Percentiles rank a stretch among this genome's conserved stretches.
These are phyloP conservation scores for Leptura quadrifasciata DNA, from an alignment of 2,888 invertebrate genomes.

Conservation along the genomic window DNA sequence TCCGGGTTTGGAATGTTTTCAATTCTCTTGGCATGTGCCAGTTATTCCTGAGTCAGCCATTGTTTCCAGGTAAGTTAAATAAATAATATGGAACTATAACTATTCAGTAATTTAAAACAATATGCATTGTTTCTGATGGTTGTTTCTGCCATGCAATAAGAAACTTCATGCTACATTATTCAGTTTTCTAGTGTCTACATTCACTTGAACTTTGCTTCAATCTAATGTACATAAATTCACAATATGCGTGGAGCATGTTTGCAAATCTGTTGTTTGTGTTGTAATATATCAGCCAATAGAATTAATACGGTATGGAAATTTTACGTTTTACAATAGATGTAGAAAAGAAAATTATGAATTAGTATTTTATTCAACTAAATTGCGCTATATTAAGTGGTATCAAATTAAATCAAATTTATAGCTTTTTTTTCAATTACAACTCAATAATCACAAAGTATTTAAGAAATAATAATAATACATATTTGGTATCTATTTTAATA, in stretches of 20 bases:
- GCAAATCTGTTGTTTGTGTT: background rate
- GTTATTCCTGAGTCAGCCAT: too few relatives aligned
- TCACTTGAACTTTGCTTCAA: slow-evolving; percentile 1
- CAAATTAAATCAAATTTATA: too few relatives aligned
- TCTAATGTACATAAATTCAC: background rate
- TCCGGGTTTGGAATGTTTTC: too few relatives aligned
- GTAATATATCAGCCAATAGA: background rate
- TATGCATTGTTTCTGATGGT: background rate
- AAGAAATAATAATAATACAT: too few relatives aligned
- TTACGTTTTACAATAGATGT: background rate
- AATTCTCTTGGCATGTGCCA: too few relatives aligned
- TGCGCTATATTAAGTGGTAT: too few relatives aligned
- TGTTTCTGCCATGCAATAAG: background rate
- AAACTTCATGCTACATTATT: slow-evolving; percentile 8
- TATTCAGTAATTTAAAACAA: slow-evolving; percentile 23
- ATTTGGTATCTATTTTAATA: too few relatives aligned
- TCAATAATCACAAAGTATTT: too few relatives aligned
- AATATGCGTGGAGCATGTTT: background rate
- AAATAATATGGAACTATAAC: background rate
- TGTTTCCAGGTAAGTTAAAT: background rate
- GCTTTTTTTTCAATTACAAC: too few relatives aligned
- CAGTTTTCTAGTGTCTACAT: slow-evolving; percentile 15
- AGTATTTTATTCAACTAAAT: too few relatives aligned
- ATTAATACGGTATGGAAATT: background rate
- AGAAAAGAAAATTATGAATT: too few relatives aligned